A percentile compares a stretch with the other conserved stretches of the same genome.
These are phyloP conservation scores for Vulpes lagopus DNA, from an alignment of 2,113 vertebrate genomes.

Conservation along the genomic window DNA sequence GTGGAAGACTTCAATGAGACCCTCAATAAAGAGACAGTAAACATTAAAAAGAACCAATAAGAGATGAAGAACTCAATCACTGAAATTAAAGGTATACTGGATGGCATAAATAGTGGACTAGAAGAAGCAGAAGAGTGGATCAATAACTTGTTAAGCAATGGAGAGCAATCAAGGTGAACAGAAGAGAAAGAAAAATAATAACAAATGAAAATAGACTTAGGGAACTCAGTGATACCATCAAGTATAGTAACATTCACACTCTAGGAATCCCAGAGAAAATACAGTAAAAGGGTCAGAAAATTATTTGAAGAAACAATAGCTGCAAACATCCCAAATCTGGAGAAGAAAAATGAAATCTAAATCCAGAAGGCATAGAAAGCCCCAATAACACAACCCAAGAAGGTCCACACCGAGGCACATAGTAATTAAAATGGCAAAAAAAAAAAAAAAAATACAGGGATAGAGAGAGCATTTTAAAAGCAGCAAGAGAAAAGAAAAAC, in stretches of 20 bases:
- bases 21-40: too few species aligned
- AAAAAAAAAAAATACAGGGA: background rate
- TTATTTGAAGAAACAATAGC: background rate
- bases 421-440: background rate
- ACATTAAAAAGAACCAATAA: too few species aligned
- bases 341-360: background rate
- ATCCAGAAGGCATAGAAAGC: background rate
- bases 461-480: background rate
- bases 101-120: background rate
- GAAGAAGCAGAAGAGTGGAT: background rate
- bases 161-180: background rate
- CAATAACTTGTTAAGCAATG: background rate
- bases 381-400: background rate
- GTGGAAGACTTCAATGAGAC: too few species aligned
- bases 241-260: background rate
- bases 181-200: background rate
- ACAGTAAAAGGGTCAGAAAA: background rate
- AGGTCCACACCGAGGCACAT: background rate
- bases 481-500: background rate
- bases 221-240: background rate
- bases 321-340: background rate
- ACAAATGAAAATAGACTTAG: background rate
- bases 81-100: background rate
- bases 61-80: too few species aligned
- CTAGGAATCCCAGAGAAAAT: background rate